Evolutionary conservation across 2,797 vertebrate species (phyloP).

Genomic region (Thamnophis elegans): DNA sequence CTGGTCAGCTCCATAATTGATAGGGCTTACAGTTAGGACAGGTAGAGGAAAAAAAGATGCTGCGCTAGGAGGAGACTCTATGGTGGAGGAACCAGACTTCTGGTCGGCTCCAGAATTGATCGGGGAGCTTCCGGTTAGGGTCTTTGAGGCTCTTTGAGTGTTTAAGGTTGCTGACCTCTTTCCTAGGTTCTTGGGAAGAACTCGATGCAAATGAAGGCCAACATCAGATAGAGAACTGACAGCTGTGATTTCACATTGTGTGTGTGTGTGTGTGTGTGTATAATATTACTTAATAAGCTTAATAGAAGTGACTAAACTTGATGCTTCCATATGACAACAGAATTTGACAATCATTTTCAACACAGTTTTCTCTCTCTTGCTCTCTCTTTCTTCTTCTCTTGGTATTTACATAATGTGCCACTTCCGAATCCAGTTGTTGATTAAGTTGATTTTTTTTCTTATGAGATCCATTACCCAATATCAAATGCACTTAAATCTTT

Average conservation of each 20-base stretch:
- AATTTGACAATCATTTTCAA: not conserved
- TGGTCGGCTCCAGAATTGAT: too few species aligned
- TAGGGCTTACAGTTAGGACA: too few species aligned
- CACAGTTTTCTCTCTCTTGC: not conserved
- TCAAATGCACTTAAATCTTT: not conserved
- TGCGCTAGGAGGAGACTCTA: too few species aligned
- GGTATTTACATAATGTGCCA: not conserved
- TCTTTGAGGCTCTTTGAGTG: too few species aligned
- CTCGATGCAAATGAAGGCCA: not conserved
- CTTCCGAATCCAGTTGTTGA: not conserved
- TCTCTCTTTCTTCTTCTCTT: too few species aligned
- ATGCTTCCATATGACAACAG: not conserved
- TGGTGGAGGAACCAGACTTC: too few species aligned
- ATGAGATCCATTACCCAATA: not conserved
- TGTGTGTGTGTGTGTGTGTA: too few species aligned
- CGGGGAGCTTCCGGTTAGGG: too few species aligned
- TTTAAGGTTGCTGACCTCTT: too few species aligned
- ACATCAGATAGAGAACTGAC: not conserved
- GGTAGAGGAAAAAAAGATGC: too few species aligned
- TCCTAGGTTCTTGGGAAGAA: not conserved
- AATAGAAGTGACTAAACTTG: not conserved
- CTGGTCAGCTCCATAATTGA: too few species aligned
- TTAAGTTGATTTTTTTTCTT: not conserved
- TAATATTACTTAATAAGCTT: not conserved
- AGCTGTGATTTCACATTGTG: not conserved